Evolutionary conservation across 2,113 vertebrate species (phyloP), one percentile per base, ranked within the genome.

Genomic region (Microcebus jonahi): DNA sequence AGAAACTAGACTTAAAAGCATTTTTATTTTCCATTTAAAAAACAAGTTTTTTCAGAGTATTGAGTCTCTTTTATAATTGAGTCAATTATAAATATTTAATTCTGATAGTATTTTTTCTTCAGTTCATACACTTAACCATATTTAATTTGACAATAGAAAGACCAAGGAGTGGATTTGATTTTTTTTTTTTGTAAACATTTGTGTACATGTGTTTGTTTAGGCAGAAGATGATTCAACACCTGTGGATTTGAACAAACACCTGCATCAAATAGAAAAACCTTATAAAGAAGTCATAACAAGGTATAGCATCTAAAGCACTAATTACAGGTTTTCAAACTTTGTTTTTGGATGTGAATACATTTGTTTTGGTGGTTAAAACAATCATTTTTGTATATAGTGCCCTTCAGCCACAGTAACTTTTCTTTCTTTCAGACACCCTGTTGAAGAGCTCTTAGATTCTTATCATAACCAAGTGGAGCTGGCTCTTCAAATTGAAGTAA

Each of bases 221-320:
- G 99, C 96, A n/a, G 99, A 99, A 96, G 99, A 99, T 98, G 99
- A 99, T 98, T 96, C 96, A 67, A 98, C 99, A 75, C 98, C 98
- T 14, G 95, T 99, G 50, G 98, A 99, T 98, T 96, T 99, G 95
- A 99, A 99, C 88, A 99, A 99, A 98, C 98, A 99, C 97, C 98
- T 99, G 80, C 95, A 98, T 88, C 99, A 99, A 94, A 98, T 99
- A 97, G 99, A 99, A 96, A 99, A 99, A 97, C 99, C 99, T 29
- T 99, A 99, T 96, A 99, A 99, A 98, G 99, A 99, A 98, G 99
- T 99, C 45, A 97, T 99, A 97, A 99, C 99, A 97, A 99, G 99
- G 99, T 99, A 99, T 97, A 73, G 9, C 95, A 61, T 23, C 63
- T 95, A 59, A 96, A 91, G 8, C 27, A 83, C 79, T 96, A 67